Evolutionary conservation across 2,888 invertebrate genomes (phyloP).

Genomic region (Callinectes sapidus): DNA sequence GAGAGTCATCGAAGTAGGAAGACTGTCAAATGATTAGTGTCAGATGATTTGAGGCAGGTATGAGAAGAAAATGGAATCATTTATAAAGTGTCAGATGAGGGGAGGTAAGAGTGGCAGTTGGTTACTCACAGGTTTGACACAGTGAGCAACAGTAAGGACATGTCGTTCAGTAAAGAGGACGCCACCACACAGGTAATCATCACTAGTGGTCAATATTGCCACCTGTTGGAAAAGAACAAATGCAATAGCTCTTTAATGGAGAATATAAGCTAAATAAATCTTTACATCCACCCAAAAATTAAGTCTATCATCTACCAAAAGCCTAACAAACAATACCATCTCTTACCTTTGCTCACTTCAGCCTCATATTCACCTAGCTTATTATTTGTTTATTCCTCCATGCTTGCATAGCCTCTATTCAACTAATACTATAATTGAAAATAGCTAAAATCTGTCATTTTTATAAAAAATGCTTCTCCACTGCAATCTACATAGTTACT

Average conservation of each 20-base stretch:
- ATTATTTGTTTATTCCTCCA: no score
- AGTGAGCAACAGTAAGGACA: conserved; percentile 60
- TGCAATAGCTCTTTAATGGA: neutral
- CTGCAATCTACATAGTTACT: no score
- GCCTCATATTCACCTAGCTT: no score
- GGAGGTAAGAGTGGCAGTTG: no score
- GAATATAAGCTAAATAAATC: neutral
- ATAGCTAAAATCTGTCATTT: no score
- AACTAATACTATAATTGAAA: no score
- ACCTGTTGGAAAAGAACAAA: conserved; percentile 32
- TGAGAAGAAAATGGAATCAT: no score
- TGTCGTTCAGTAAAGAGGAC: conserved; percentile 39
- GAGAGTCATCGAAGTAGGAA: no score
- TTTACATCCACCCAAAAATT: neutral
- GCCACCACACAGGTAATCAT: conserved; percentile 53
- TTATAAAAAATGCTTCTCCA: no score
- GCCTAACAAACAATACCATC: neutral
- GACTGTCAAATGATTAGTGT: neutral
- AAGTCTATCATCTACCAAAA: neutral
- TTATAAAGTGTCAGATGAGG: no score
- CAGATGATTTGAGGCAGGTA: neutral
- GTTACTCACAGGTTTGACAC: conserved; percentile 43
- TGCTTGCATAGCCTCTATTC: no score
- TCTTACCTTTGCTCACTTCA: neutral
- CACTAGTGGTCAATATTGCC: conserved; percentile 34